phyloP scores from a whole-genome alignment of 2,888 invertebrate genomes.

The Metopia argyrocephala region DNA sequence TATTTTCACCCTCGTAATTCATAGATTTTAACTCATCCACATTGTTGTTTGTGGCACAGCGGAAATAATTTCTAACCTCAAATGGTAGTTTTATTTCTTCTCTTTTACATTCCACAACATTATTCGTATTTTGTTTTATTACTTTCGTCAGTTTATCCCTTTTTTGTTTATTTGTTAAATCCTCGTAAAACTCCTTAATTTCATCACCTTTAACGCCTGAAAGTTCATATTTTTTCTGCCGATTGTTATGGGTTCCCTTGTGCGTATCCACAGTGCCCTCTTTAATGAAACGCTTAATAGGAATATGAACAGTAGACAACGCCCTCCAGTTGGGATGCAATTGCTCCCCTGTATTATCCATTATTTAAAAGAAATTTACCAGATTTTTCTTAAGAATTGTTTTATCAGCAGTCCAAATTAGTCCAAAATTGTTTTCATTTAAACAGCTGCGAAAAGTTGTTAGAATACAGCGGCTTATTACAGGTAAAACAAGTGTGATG shows the following conservation, averaged over 20 bases:
- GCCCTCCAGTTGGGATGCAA: constrained; percentile 78
- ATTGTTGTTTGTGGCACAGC: constrained; percentile 79
- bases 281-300: constrained; percentile 74
- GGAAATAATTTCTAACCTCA: constrained; percentile 71
- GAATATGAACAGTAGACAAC: constrained; percentile 74
- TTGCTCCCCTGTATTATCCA: constrained; percentile 69
- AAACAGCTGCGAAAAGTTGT: no score
- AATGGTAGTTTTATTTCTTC: constrained; percentile 64
- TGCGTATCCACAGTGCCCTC: constrained; percentile 57
- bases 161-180: constrained; percentile 66
- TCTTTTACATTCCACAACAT: neutral
- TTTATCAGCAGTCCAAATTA: no score
- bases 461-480: no score
- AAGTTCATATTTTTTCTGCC: constrained; percentile 60
- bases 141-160: neutral
- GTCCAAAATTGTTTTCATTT: no score
- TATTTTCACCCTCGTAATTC: constrained; percentile 71
- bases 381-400: no score
- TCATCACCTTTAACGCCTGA: constrained; percentile 68
- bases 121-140: neutral
- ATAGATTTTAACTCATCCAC: constrained; percentile 75
- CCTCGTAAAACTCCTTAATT: constrained; percentile 72
- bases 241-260: constrained; percentile 11
- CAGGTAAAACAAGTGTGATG: no score
- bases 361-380: constrained; percentile 31